Percentiles rank a stretch among this genome's conserved stretches.
These are phyloP conservation scores for Tachyglossus aculeatus DNA, from an alignment of 2,797 vertebrate species.

Conservation along the genomic window DNA sequence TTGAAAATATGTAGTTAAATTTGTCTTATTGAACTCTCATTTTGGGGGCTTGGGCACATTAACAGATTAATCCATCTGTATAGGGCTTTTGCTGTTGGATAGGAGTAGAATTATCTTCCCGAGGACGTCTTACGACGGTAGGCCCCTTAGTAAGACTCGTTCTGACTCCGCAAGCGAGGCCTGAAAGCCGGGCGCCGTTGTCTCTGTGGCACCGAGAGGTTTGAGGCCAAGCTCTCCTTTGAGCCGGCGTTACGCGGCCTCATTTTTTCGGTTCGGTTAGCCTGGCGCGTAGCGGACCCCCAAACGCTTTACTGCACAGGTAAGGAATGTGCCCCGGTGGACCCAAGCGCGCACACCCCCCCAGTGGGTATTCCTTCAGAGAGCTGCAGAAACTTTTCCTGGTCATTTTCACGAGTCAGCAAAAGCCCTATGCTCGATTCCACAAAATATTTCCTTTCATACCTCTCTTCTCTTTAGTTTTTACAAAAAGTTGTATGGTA, in stretches of 20 bases:
- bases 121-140: conserved; percentile 60
- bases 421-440: conserved; percentile 83
- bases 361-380: conserved; percentile 61
- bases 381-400: conserved; percentile 69
- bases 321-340: conserved; percentile 79
- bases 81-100: conserved; percentile 87
- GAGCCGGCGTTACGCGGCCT: conserved; percentile 64
- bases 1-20: conserved; percentile 82
- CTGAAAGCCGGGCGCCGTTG: conserved; percentile 60
- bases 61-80: conserved; percentile 82
- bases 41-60: conserved; percentile 87
- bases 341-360: conserved; percentile 40
- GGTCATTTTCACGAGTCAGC: conserved; percentile 74
- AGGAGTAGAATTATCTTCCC: conserved; percentile 73
- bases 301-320: conserved; percentile 77
- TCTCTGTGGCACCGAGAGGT: conserved; percentile 63
- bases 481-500: conserved; percentile 86
- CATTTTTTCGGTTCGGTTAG: conserved; percentile 69
- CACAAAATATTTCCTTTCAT: conserved; percentile 70
- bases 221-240: conserved; percentile 68
- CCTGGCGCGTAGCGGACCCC: conserved; percentile 72
- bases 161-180: conserved; percentile 69
- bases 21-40: conserved; percentile 84
- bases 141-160: conserved; percentile 68
- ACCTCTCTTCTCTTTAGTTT: conserved; percentile 75